A percentile compares a stretch with the other conserved stretches of the same genome.
Conservation (phyloP, 2,113 vertebrate genomes). For the Barnardius zonarius region DNA sequence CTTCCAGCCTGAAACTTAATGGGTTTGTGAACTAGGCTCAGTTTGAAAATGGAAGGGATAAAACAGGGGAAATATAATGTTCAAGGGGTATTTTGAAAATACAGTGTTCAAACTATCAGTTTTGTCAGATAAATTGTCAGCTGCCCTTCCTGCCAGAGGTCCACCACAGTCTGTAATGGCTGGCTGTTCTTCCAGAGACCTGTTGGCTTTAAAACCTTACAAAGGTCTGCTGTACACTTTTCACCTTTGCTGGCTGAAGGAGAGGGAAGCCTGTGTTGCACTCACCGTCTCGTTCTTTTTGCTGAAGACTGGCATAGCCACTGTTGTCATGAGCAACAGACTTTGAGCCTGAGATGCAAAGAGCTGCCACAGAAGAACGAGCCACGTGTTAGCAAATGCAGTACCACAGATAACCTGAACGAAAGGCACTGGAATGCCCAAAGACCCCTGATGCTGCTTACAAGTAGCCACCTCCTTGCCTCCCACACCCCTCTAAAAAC, state of each 20-base stretch:
- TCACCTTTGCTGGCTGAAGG: neutral
- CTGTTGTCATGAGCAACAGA: slow-evolving; percentile 89
- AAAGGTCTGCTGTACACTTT: neutral
- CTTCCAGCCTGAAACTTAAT: neutral
- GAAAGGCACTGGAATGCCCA: neutral
- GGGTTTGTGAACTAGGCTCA: neutral
- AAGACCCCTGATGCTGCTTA: neutral
- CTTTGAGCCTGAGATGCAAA: slow-evolving; percentile 87
- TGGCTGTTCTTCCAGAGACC: neutral
- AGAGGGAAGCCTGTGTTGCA: neutral
- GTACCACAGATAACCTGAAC: rapidly evolving
- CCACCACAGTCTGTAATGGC: neutral
- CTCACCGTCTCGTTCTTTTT: slow-evolving; percentile 95
- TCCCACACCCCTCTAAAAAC: neutral
- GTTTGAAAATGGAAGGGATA: neutral
- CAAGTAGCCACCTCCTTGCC: neutral
- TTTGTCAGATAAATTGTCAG: neutral
- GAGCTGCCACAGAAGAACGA: slow-evolving; percentile 72
- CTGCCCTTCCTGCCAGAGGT: neutral
- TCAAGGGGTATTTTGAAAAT: neutral
- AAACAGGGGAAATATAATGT: neutral
- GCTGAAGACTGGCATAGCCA: slow-evolving; percentile 98
- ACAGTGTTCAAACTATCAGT: neutral
- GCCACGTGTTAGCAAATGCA: neutral
- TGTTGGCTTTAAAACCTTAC: neutral